phyloP scores from a whole-genome alignment of 2,888 invertebrate species.

The Anorthoa munda region DNA sequence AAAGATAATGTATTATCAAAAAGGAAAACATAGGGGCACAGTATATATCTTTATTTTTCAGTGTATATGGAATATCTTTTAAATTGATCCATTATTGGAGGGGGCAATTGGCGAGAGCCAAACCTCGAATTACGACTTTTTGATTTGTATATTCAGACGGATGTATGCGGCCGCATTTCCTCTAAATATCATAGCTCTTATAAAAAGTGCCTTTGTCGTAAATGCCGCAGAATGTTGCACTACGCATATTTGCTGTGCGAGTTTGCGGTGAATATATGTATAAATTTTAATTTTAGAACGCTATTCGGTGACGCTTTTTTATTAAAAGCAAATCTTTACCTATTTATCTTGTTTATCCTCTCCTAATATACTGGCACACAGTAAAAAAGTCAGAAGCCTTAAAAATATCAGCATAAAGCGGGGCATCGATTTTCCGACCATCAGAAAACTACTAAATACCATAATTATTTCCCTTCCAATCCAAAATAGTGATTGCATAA shows the following conservation, averaged over 20 bases:
- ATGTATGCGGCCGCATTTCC: too few relatives aligned
- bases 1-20: too few relatives aligned
- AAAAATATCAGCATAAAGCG: neutral
- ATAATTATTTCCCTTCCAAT: neutral
- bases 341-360: neutral
- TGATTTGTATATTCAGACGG: too few relatives aligned
- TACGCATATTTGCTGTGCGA: constrained; percentile 35
- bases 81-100: too few relatives aligned
- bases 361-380: too few relatives aligned
- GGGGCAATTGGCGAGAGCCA: too few relatives aligned
- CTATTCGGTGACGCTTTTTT: neutral
- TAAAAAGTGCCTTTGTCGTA: constrained; percentile 51
- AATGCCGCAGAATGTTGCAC: constrained; percentile 43
- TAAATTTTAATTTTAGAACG: neutral
- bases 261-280: neutral
- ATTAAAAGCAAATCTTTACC: neutral
- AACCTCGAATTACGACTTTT: too few relatives aligned
- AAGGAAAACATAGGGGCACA: too few relatives aligned
- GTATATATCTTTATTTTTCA: too few relatives aligned
- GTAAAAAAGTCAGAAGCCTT: neutral
- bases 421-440: neutral
- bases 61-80: too few relatives aligned
- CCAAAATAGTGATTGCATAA: neutral
- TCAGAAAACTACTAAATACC: neutral
- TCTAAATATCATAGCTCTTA: too few relatives aligned